A percentile compares a stretch with the other conserved stretches of the same genome.
These are phyloP conservation scores for Aporrectodea caliginosa DNA, from an alignment of 1,140 invertebrate species.

Conservation along the genomic window DNA sequence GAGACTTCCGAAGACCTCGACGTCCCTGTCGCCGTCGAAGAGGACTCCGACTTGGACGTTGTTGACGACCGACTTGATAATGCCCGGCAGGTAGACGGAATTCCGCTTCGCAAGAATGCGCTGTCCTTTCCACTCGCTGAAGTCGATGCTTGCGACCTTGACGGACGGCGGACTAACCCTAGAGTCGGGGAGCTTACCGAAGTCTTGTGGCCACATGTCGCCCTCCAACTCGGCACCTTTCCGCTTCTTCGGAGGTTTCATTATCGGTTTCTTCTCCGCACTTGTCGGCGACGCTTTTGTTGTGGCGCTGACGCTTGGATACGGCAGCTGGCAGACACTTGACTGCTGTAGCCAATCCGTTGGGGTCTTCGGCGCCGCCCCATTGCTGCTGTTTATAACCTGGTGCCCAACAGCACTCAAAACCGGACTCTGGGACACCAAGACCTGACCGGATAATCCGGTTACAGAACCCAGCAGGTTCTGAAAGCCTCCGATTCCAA, in stretches of 20 bases:
- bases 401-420: neutral
- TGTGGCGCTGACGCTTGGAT: neutral
- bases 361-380: too few relatives aligned
- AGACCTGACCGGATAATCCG: neutral
- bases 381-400: neutral
- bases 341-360: neutral
- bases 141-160: constrained; percentile 62
- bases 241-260: constrained; percentile 53
- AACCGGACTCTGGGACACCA: neutral
- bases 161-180: neutral
- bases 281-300: neutral
- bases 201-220: neutral
- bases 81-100: constrained; percentile 76
- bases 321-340: neutral
- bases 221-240: constrained; percentile 47
- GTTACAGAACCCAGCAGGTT: too few relatives aligned
- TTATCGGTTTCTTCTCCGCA: constrained; percentile 37
- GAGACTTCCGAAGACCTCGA: constrained; percentile 60
- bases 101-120: constrained; percentile 74
- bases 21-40: constrained; percentile 66
- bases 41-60: constrained; percentile 68
- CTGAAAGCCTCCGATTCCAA: too few relatives aligned
- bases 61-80: constrained; percentile 64
- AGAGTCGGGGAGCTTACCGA: neutral
- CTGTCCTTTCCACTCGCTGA: constrained; percentile 85